A percentile compares a stretch with the other conserved stretches of the same genome.
Conservation (phyloP, 2,797 vertebrate genomes). For the Etheostoma perlongum region DNA sequence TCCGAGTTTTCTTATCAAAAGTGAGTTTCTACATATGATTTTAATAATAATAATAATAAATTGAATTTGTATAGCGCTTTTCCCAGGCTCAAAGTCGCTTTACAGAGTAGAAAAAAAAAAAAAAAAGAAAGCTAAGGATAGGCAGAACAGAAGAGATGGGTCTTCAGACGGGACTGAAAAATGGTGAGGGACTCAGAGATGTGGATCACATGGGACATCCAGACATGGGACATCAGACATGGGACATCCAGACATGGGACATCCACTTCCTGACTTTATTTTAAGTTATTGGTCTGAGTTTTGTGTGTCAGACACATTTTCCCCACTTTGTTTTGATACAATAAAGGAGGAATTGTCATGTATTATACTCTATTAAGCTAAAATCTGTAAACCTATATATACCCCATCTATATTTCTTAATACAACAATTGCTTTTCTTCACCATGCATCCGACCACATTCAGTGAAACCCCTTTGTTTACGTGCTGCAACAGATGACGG, state of each 20-base stretch:
- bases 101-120: no score
- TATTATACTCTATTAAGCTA: background rate
- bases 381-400: background rate
- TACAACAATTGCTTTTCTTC: background rate
- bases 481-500: slow-evolving; percentile 4
- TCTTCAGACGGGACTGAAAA: no score
- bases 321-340: background rate
- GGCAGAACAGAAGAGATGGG: no score
- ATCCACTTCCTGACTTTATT: background rate
- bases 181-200: background rate
- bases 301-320: background rate
- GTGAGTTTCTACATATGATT: background rate
- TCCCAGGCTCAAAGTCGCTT: no score
- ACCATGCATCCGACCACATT: background rate
- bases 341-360: background rate
- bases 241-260: no score
- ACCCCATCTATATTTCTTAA: background rate
- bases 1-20: slow-evolving; percentile 36
- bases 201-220: background rate
- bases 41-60: no score
- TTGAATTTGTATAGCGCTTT: no score
- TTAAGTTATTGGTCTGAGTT: background rate
- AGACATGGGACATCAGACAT: no score
- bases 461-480: slow-evolving; percentile 5
- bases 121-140: no score